Evolutionary conservation across 2,797 vertebrate genomes (phyloP).

Genomic region (Gymnocypris eckloni): DNA sequence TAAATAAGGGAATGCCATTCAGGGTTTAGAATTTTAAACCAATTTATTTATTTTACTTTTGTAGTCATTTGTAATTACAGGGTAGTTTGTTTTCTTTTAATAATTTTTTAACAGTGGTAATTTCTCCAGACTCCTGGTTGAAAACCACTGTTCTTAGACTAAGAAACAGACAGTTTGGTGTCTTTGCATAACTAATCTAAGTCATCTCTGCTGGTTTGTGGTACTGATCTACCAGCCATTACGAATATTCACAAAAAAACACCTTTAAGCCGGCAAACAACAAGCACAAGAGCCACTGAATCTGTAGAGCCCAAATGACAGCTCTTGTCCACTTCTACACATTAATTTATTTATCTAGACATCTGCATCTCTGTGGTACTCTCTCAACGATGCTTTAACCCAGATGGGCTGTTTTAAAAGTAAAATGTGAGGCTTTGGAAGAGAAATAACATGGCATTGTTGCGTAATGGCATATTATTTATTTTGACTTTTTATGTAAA

Average conservation of each 20-base stretch:
- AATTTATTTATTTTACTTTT: not conserved
- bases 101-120: not conserved
- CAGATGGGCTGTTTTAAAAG: not conserved
- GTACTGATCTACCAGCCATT: not conserved
- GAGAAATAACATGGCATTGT: slow-evolving; percentile 6
- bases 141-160: not conserved
- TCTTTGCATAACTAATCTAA: not conserved
- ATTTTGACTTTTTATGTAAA: slow-evolving; percentile 2
- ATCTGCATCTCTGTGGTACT: slow-evolving; percentile 26
- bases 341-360: slow-evolving; percentile 44
- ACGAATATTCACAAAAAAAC: not conserved
- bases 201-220: not conserved
- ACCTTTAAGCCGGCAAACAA: not conserved
- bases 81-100: not conserved
- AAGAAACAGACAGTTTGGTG: not conserved
- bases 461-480: slow-evolving; percentile 12
- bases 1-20: not conserved
- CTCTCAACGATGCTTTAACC: slow-evolving; percentile 7
- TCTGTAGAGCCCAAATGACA: slow-evolving; percentile 28
- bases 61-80: not conserved
- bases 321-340: slow-evolving; percentile 36
- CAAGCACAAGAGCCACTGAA: slow-evolving; percentile 23
- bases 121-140: not conserved
- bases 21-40: too few relatives aligned
- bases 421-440: slow-evolving; percentile 20